Evolutionary conservation across 2,113 vertebrate species (phyloP), one percentile per base, ranked within the genome.

Genomic region (Phodopus roborovskii): DNA sequence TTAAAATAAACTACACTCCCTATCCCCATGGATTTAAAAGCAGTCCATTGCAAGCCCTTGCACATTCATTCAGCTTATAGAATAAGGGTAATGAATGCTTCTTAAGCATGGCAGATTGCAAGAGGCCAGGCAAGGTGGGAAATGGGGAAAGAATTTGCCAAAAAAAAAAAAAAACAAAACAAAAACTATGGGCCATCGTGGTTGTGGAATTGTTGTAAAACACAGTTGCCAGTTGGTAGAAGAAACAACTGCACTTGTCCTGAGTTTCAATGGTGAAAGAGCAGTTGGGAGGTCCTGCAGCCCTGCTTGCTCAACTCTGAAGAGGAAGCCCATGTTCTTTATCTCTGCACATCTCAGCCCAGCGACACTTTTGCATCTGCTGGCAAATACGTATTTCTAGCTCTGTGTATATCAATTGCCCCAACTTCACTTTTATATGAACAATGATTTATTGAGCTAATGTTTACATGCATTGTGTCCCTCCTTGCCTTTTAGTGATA

Each of bases 1-100:
- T 78, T 89, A 97, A 97, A 97, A 91, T 95, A 97, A 96, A 86
- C 91, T 78, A 74, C 83, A 83, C 33, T 92, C 66, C 88, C 66
- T n/a, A 77, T 56, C 78, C 95, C 97, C 16, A 77, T 71, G 92
- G 94, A 90, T 93, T 90, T 94, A 83, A 96, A 96, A 97, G 85
- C 70, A 95, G 94, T 28, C 91, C 83, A 12, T 74, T 83, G 13
- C 22, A 60, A 89, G 92, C 82, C 30, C 85, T 86, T 86, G 77
- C 62, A 64, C 88, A 74, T 78, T 86, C 17, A 68, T 70, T 82
- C 30, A 73, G 71, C 74, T 0, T 56, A 33, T 0, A 74, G 68
- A 96, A 48, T 71, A 84, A 92, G 84, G 70, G 42, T 62, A 85
- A 50, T 16, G 36, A 53, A 10, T n/a, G 39, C 93, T 92, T 94